phyloP scores from a whole-genome alignment of 2,888 invertebrate species.

The Chloroclysta siterata region DNA sequence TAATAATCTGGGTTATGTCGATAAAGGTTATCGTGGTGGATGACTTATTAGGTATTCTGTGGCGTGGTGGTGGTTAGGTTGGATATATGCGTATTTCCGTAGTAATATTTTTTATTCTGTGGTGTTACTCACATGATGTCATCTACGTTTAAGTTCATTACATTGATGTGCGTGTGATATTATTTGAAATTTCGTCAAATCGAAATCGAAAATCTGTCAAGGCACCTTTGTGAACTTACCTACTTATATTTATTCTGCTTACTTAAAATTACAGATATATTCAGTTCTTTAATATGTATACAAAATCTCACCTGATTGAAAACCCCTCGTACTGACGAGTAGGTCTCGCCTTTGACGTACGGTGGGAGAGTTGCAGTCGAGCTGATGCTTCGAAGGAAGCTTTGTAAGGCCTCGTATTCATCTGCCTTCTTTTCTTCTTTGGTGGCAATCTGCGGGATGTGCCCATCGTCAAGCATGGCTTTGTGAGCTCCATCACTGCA shows the following conservation, averaged over 20 bases:
- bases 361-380: slow-evolving; percentile 81
- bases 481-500: slow-evolving; percentile 80
- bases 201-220: neutral
- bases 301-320: slow-evolving; percentile 71
- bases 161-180: neutral
- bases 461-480: slow-evolving; percentile 66
- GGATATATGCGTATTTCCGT: no score
- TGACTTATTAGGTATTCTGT: neutral
- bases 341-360: slow-evolving; percentile 79
- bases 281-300: neutral
- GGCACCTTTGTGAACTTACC: no score
- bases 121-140: neutral
- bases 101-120: no score
- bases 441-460: slow-evolving; percentile 60
- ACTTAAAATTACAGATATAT: no score
- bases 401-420: slow-evolving; percentile 79
- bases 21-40: slow-evolving; percentile 1
- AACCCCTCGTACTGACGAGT: slow-evolving; percentile 75
- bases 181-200: no score
- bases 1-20: neutral
- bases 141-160: neutral
- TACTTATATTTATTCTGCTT: no score
- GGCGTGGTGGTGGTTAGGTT: no score
- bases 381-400: slow-evolving; percentile 80
- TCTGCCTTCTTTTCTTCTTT: slow-evolving; percentile 66